Evolutionary conservation across 2,888 invertebrate genomes (phyloP).

Genomic region (Tenodera sinensis): DNA sequence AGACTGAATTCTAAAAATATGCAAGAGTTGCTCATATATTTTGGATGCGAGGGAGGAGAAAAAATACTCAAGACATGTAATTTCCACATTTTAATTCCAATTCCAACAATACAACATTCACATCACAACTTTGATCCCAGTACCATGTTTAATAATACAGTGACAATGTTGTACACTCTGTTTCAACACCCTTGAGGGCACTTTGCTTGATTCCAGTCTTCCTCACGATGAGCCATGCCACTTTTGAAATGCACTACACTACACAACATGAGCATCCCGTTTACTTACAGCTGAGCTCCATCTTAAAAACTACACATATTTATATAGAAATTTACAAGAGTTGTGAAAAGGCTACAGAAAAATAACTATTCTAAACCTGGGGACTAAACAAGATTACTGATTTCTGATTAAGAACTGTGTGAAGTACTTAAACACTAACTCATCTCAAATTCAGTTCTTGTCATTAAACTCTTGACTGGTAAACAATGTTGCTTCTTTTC

Average conservation of each 20-base stretch:
- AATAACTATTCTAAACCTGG: neutral
- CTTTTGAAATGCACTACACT: neutral
- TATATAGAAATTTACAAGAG: neutral
- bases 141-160: neutral
- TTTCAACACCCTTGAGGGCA: neutral
- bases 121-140: constrained; percentile 1
- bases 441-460: no score
- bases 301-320: neutral
- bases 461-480: no score
- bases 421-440: no score
- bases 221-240: neutral
- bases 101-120: neutral
- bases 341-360: neutral
- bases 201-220: constrained; percentile 1
- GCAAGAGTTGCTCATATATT: no score
- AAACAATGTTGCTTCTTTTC: no score
- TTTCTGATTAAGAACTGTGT: no score
- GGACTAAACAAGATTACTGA: no score
- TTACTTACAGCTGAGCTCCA: neutral
- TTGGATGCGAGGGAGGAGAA: no score
- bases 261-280: neutral
- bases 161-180: neutral
- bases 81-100: neutral
- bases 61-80: neutral
- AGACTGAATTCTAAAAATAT: no score